Evolutionary conservation across 2,797 vertebrate genomes (phyloP).

Genomic region (Paguma larvata): DNA sequence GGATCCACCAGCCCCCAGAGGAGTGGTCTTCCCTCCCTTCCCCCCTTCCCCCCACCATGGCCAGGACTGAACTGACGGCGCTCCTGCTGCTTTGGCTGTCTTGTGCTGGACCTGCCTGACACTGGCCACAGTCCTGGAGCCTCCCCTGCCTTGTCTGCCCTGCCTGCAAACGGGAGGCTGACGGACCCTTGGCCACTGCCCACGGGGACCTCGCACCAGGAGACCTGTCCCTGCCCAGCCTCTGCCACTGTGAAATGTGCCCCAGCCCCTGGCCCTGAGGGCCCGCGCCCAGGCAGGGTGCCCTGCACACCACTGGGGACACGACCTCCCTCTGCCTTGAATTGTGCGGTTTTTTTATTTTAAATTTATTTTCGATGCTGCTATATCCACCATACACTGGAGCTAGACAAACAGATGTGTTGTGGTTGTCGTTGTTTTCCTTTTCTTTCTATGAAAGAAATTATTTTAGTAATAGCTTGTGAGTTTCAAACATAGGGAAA

Average conservation of each 20-base stretch:
- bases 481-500: slow-evolving; percentile 70
- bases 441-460: slow-evolving; percentile 99
- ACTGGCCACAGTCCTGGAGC: neutral
- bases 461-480: slow-evolving; percentile 90
- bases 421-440: slow-evolving; percentile 81
- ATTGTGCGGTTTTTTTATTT: slow-evolving; percentile 77
- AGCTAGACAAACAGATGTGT: slow-evolving; percentile 85
- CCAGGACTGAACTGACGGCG: neutral
- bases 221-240: neutral
- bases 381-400: slow-evolving; percentile 89
- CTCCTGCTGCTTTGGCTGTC: neutral
- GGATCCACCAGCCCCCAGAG: neutral
- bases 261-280: neutral
- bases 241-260: slow-evolving; percentile 71
- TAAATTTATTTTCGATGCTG: slow-evolving; percentile 91
- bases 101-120: neutral
- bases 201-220: neutral
- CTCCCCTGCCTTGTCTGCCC: neutral
- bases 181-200: neutral
- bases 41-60: too few species aligned
- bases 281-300: neutral
- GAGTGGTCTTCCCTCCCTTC: neutral
- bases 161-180: neutral
- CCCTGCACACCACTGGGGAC: neutral
- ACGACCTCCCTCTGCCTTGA: slow-evolving; percentile 29